These are phyloP conservation scores for Entomobrya proxima DNA, from an alignment of 2,888 invertebrate species.

Conservation along the genomic window DNA sequence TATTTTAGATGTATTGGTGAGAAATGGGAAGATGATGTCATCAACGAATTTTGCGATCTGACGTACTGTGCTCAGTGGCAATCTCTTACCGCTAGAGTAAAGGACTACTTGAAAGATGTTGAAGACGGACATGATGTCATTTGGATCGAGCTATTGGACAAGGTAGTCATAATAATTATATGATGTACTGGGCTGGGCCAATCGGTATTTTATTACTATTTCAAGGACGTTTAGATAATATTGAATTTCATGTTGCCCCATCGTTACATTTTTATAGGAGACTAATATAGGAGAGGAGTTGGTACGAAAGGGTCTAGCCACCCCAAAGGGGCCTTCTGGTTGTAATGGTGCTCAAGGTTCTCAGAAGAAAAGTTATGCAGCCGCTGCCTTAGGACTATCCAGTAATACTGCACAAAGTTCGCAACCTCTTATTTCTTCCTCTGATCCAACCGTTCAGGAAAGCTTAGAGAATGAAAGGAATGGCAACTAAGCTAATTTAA, in stretches of 20 bases:
- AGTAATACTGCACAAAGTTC: background rate
- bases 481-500: conserved; percentile 52
- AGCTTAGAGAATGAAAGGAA: conserved; percentile 53
- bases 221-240: background rate
- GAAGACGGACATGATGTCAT: conserved; percentile 81
- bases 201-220: no score
- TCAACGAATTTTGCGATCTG: conserved; percentile 77
- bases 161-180: no score
- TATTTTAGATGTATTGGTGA: conserved; percentile 70
- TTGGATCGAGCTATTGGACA: conserved; percentile 86
- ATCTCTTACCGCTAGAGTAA: conserved; percentile 85
- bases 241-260: background rate
- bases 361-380: conserved; percentile 67
- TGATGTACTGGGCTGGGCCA: no score
- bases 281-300: conserved; percentile 82
- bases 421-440: conserved; percentile 40
- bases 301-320: conserved; percentile 81
- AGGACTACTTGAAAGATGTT: conserved; percentile 82
- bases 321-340: conserved; percentile 61
- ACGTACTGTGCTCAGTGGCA: conserved; percentile 84
- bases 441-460: conserved; percentile 58
- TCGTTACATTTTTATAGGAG: conserved; percentile 77
- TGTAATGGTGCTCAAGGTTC: conserved; percentile 49
- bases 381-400: conserved; percentile 55
- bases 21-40: conserved; percentile 77